phyloP scores from a whole-genome alignment of 2,888 invertebrate genomes.

The Drosophila yooni region DNA sequence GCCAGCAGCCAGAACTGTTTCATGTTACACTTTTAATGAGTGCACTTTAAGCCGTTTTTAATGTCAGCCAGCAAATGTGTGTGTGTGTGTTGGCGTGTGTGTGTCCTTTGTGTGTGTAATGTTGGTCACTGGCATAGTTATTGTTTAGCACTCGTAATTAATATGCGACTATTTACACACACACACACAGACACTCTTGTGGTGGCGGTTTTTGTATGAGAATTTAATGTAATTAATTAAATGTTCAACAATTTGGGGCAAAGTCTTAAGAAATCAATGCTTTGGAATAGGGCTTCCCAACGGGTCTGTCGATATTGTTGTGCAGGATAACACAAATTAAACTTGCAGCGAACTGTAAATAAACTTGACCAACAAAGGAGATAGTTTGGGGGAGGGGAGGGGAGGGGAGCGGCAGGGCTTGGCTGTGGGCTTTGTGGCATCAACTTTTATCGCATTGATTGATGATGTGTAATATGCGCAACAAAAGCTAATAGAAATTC shows the following conservation, averaged over 20 bases:
- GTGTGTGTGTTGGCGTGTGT: slow-evolving; percentile 10
- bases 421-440: slow-evolving; percentile 1
- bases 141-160: slow-evolving; percentile 71
- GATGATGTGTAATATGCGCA: slow-evolving; percentile 81
- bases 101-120: slow-evolving; percentile 3
- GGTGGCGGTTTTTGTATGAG: slow-evolving; percentile 36
- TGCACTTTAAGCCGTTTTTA: slow-evolving; percentile 71
- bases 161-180: slow-evolving; percentile 56
- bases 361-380: slow-evolving; percentile 35
- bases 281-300: slow-evolving; percentile 5
- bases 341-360: slow-evolving; percentile 40
- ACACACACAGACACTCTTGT: slow-evolving; percentile 11
- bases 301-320: slow-evolving; percentile 2
- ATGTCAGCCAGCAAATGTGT: slow-evolving; percentile 38
- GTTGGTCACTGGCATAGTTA: slow-evolving; percentile 56
- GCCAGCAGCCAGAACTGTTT: slow-evolving; percentile 41
- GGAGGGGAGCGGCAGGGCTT: neutral
- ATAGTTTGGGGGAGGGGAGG: neutral
- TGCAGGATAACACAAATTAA: slow-evolving; percentile 39
- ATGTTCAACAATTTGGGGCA: slow-evolving; percentile 33
- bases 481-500: slow-evolving; percentile 82
- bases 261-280: slow-evolving; percentile 27
- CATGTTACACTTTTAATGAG: slow-evolving; percentile 79
- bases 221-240: slow-evolving; percentile 59
- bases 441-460: slow-evolving; percentile 80